Conservation (phyloP, 2,888 invertebrate species). For the Rhodophaea formosa region DNA sequence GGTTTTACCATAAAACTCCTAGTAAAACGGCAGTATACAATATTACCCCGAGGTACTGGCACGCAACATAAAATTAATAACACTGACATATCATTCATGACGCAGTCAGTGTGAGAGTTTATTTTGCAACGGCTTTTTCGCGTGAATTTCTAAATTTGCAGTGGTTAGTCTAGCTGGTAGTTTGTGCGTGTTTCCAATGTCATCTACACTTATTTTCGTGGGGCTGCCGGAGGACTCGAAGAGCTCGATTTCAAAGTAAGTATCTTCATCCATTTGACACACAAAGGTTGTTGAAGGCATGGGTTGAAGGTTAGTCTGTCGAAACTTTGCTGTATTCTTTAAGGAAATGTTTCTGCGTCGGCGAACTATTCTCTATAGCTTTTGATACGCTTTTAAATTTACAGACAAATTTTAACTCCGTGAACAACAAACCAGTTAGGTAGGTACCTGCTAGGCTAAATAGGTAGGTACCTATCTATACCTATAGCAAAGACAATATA, state of each 20-base stretch:
- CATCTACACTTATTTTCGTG: constrained; percentile 82
- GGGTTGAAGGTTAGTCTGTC: neutral
- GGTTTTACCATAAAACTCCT: constrained; percentile 51
- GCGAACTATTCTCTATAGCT: no score
- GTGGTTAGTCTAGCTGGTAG: constrained; percentile 37
- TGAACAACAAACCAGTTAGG: no score
- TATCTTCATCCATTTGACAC: constrained; percentile 24
- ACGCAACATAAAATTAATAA: constrained; percentile 32
- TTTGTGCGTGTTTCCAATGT: constrained; percentile 68
- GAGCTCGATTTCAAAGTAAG: constrained; percentile 82
- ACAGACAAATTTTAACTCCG: no score
- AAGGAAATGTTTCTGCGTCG: no score
- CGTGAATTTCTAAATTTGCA: constrained; percentile 38
- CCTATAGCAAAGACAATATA: no score
- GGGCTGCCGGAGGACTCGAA: constrained; percentile 81
- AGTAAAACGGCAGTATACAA: constrained; percentile 50
- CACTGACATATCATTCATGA: constrained; percentile 31
- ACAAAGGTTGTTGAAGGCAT: neutral
- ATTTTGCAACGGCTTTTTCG: constrained; percentile 28
- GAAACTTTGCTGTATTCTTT: no score
- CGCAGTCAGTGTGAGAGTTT: constrained; percentile 30
- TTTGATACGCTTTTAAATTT: no score
- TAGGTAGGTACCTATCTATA: no score
- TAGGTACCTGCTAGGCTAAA: no score
- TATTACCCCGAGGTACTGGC: constrained; percentile 56